Conservation (phyloP, 2,113 vertebrate genomes). For the Pyxicephalus adspersus region DNA sequence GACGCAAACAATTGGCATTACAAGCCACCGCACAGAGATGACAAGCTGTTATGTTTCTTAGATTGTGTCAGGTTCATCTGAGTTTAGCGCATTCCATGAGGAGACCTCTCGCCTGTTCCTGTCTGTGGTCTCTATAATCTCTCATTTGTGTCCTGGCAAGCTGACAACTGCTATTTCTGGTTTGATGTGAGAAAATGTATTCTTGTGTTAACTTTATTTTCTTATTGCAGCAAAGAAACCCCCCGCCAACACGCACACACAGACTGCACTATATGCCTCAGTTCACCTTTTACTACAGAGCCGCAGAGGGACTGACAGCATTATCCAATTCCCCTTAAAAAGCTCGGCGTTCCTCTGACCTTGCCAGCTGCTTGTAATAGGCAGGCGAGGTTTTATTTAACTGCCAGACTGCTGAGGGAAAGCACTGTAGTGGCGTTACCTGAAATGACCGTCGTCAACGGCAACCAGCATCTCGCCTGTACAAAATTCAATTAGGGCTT, state of each 20-base stretch:
- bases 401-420: slow-evolving; percentile 41
- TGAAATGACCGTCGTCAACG: slow-evolving; percentile 54
- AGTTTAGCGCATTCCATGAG: slow-evolving; percentile 20
- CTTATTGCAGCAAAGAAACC: background rate
- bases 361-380: slow-evolving; percentile 39
- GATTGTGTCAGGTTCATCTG: slow-evolving; percentile 18
- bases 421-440: slow-evolving; percentile 34
- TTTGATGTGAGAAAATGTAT: slow-evolving; percentile 8
- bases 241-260: background rate
- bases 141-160: slow-evolving; percentile 19
- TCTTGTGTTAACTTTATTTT: slow-evolving; percentile 4
- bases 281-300: slow-evolving; percentile 35
- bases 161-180: slow-evolving; percentile 33
- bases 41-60: background rate
- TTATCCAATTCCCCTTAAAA: slow-evolving; percentile 42
- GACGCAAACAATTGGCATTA: background rate
- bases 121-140: slow-evolving; percentile 8
- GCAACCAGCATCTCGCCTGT: slow-evolving; percentile 34
- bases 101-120: background rate
- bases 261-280: background rate
- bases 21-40: background rate
- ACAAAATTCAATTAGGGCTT: slow-evolving; percentile 26
- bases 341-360: slow-evolving; percentile 14
- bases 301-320: slow-evolving; percentile 2
- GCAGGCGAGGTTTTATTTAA: slow-evolving; percentile 46